Base-by-base conservation (phyloP, 2,113 vertebrate genomes). In the Dolichallabes microphthalmus region DNA sequence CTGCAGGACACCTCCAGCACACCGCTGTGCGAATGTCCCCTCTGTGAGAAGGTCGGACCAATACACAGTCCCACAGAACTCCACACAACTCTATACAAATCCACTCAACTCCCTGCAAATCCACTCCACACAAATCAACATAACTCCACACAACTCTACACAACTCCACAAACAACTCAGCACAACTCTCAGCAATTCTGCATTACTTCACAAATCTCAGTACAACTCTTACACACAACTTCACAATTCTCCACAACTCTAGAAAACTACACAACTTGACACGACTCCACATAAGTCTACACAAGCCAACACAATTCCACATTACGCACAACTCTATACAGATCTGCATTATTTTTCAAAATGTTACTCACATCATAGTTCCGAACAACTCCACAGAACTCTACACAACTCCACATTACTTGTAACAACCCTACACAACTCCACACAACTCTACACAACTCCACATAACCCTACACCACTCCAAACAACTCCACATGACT, bases 1-100 rank as follows among this genome's bases (percentile, higher is more conserved):
- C 88, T 89, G 0, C 92, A 91, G 87, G 89, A 89, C 1, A 89
- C 91, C 75, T 90, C 91, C 75, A 91, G 87, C 57, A 87, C 88
- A 1, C 89, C 91, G 0, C 81, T 90, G 86, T 92, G 87, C 30
- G 86, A 92, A n/a, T 94, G 93, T 71, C 92, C 84, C 0, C 87
- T 94, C 64, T 95, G 93, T 82, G 90, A 92, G 20, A 94, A 94
- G 93, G 95, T 95, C 86, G 64, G 90, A n/a, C 9, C n/a, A 2
- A n/a, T 77, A 64, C 12, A 89, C 39, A 63, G 27, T 20, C 1
- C 15, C 35, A 74, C 11, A 25, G 11, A 75, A 50, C 20, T 45
- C 35, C 20, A 32, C 3, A 63, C 19, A 50, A 30, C 14, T 14
- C 13, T 3, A 58, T 12, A 69, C n/a, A 68, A 55, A 45, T 7